Evolutionary conservation across 2,113 vertebrate species (phyloP).

Genomic region (Pterophyllum scalare): DNA sequence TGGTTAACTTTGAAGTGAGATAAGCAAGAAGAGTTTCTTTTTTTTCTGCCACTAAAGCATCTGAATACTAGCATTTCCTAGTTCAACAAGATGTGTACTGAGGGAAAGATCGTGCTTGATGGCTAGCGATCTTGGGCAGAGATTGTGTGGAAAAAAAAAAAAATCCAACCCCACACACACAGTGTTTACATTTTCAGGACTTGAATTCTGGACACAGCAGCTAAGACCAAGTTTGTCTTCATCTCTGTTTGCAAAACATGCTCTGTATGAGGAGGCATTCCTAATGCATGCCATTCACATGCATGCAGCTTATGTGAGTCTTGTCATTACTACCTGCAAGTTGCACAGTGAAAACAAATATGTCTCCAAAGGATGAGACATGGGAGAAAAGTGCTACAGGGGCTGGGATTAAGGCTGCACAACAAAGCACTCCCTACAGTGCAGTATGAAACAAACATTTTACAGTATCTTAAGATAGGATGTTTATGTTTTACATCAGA

Average conservation of each 20-base stretch:
- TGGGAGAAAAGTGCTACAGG: constrained; percentile 33
- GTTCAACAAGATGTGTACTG: background rate
- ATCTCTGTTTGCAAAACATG: constrained; percentile 50
- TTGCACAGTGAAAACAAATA: constrained; percentile 33
- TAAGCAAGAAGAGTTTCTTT: background rate
- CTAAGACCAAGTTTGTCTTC: constrained; percentile 23
- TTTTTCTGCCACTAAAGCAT: background rate
- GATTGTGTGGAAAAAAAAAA: background rate
- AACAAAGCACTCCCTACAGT: constrained; percentile 42
- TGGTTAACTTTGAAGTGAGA: background rate
- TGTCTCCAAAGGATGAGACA: constrained; percentile 8
- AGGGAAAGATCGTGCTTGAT: background rate
- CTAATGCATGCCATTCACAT: constrained; percentile 20
- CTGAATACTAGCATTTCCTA: background rate
- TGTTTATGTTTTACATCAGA: background rate
- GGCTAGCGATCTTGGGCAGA: background rate
- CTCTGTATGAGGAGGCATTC: constrained; percentile 15
- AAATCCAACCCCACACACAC: background rate
- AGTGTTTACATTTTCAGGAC: constrained; percentile 17
- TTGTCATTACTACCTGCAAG: constrained; percentile 10
- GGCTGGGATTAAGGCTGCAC: constrained; percentile 21
- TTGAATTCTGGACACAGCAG: constrained; percentile 5
- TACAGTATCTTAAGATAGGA: background rate
- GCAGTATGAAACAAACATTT: background rate
- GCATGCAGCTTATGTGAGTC: background rate